Evolutionary conservation across 2,113 vertebrate species (phyloP).

Genomic region (Xyrauchen texanus): DNA sequence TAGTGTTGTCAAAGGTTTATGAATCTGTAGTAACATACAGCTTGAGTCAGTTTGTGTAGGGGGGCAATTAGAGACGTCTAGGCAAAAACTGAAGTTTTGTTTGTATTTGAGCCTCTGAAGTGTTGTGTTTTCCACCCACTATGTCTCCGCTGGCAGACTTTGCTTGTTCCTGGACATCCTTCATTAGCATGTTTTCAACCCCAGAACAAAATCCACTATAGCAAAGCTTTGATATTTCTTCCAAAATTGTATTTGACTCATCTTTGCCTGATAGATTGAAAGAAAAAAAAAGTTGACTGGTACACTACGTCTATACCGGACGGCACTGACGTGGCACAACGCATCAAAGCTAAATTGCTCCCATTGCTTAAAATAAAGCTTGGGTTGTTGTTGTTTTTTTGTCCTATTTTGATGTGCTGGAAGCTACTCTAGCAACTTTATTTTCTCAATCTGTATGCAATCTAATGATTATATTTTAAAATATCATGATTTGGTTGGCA

Average conservation of each 20-base stretch:
- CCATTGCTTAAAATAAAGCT: no score
- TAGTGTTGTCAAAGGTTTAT: slow-evolving; percentile 36
- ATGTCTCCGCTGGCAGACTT: slow-evolving; percentile 47
- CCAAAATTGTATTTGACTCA: slow-evolving; percentile 22
- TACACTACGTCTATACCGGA: no score
- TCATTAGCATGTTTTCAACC: slow-evolving; percentile 63
- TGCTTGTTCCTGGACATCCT: slow-evolving; percentile 50
- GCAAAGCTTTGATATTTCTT: slow-evolving; percentile 67
- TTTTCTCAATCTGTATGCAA: neutral
- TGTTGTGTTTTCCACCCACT: slow-evolving; percentile 52
- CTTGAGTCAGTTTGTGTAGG: slow-evolving; percentile 43
- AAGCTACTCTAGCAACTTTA: no score
- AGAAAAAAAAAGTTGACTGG: slow-evolving; percentile 15
- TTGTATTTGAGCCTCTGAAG: slow-evolving; percentile 43
- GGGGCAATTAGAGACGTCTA: slow-evolving; percentile 37
- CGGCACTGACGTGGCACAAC: no score
- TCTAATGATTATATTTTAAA: no score
- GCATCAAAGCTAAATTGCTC: no score
- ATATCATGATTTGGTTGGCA: no score
- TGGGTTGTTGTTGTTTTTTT: no score
- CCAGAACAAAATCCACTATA: slow-evolving; percentile 53
- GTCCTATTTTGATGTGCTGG: no score
- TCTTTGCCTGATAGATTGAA: slow-evolving; percentile 57
- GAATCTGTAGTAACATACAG: slow-evolving; percentile 27
- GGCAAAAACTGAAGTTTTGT: slow-evolving; percentile 45